Base-by-base conservation (phyloP, 2,113 vertebrate genomes). In the Nibea coibor region DNA sequence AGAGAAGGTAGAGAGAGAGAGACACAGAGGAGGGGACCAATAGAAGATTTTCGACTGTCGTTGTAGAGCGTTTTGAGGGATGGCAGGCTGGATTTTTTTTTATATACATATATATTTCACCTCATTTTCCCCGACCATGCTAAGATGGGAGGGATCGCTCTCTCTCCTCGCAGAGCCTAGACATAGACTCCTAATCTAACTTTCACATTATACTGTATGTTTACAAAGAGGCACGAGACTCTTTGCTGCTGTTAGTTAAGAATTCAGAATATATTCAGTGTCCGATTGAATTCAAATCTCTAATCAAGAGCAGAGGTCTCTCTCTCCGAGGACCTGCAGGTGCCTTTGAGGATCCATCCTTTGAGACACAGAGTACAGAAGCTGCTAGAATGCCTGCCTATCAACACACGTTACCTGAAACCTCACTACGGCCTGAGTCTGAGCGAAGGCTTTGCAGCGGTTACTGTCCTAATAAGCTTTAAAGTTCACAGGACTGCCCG, bases 21-120 rank as follows among this genome's bases (percentile, higher is more conserved):
- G 35, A 39, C 28, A 72, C 56, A 81, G 78, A 86, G 75, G 72
- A 92, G 59, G 78, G 93, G 92, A 93, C 91, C 90, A 94, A 91
- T 85, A 74, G 64, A 81, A 77, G 77, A 68, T 64, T 85, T 87
- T 47, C 3, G 45, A 70, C 54, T 57, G 63, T 78, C 68, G 72
- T 80, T 85, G 83, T 80, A 9, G 50, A 83, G 69, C 63, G 59
- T 74, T 80, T 72, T 24, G 51, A 57, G 50, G 20, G 56, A 61
- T 2, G 2, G 54, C 26, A 54, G 19, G 22, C 24, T 57, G 51
- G 54, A 12, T 54, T 28, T 43, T 20, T 22, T 80, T 59, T 10
- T 15, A 5, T 48, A 42, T 50, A 3, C 43, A 24, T 20, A 0
- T 12, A 42, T 15, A 47, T 24, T 86, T 81, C 68, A 80, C 85